Percentiles rank a stretch among this genome's conserved stretches.
These are phyloP conservation scores for Cyphomyrus discorhynchus DNA, from an alignment of 2,113 vertebrate genomes.

Conservation along the genomic window DNA sequence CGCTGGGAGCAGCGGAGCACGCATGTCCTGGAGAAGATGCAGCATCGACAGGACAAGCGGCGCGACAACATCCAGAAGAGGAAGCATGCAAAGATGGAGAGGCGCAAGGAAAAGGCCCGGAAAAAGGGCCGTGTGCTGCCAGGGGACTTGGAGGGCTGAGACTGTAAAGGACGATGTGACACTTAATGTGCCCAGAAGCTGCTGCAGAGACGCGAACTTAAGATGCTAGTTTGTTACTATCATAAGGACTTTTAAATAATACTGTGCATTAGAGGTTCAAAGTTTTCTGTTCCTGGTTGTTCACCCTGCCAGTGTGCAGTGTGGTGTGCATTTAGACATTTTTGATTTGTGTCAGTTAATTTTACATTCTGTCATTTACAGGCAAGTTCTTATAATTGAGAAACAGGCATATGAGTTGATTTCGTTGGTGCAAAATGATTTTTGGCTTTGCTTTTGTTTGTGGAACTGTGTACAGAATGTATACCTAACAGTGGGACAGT, in stretches of 20 bases:
- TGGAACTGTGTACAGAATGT: neutral
- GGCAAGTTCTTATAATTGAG: neutral
- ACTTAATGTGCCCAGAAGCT: neutral
- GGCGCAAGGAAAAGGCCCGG: slow-evolving; percentile 69
- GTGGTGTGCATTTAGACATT: neutral
- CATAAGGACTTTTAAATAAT: neutral
- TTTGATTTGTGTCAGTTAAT: neutral
- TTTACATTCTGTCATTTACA: neutral
- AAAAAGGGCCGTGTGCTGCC: slow-evolving; percentile 81
- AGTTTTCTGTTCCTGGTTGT: neutral
- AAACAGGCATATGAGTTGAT: neutral
- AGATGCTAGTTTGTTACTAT: neutral
- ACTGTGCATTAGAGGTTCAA: neutral
- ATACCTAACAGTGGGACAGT: neutral
- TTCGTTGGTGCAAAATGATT: neutral
- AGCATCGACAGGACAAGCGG: slow-evolving; percentile 77
- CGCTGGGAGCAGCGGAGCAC: slow-evolving; percentile 68
- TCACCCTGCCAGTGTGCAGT: neutral
- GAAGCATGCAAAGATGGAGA: slow-evolving; percentile 61
- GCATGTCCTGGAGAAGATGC: slow-evolving; percentile 73
- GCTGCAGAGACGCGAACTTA: neutral
- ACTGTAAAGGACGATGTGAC: slow-evolving; percentile 24
- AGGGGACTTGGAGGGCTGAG: slow-evolving; percentile 74
- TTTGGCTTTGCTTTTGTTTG: neutral
- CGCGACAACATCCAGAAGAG: slow-evolving; percentile 72